phyloP scores from a whole-genome alignment of 2,888 invertebrate species.

The Tuberolachnus salignus region DNA sequence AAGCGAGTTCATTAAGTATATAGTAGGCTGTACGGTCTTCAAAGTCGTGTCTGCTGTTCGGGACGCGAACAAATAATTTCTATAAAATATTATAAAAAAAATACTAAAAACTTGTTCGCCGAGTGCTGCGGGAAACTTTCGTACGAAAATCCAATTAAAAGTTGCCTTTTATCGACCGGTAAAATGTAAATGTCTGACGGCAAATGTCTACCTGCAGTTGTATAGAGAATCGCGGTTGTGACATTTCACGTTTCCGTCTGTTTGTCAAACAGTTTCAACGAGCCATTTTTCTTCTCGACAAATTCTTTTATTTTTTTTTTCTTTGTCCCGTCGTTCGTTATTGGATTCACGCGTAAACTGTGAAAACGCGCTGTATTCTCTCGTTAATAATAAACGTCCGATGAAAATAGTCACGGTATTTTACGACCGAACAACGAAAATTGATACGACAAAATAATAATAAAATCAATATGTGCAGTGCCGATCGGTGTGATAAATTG shows the following conservation, averaged over 20 bases:
- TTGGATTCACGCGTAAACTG: no score
- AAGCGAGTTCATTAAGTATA: background rate
- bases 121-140: background rate
- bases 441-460: no score
- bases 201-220: background rate
- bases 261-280: background rate
- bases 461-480: no score
- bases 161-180: slow-evolving; percentile 21
- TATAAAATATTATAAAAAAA: background rate
- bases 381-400: no score
- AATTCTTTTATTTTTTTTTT: no score
- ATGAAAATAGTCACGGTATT: no score
- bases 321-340: no score
- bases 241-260: background rate
- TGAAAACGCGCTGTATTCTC: no score
- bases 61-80: background rate
- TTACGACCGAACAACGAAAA: no score
- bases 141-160: slow-evolving; percentile 35
- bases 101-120: background rate
- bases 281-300: background rate
- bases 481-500: no score
- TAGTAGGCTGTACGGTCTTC: background rate
- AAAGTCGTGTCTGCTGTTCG: background rate
- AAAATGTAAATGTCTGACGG: slow-evolving; percentile 8
- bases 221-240: background rate